Conservation (phyloP, 1,140 invertebrate genomes). For the Drosophila lacertosa region DNA sequence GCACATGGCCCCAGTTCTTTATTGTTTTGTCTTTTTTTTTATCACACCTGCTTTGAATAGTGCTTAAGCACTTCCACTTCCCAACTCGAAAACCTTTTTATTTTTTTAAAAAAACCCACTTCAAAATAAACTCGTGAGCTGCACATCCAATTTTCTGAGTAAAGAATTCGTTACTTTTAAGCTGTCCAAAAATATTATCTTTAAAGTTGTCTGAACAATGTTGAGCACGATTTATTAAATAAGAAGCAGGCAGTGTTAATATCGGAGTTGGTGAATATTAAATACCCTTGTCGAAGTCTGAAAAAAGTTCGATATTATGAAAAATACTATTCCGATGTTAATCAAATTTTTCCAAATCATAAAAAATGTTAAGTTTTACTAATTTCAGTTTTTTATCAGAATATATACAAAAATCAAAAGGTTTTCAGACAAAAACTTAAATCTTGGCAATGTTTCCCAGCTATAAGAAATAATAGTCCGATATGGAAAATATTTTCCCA, state of each 20-base stretch:
- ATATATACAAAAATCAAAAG: too few species aligned
- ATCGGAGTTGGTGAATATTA: neutral
- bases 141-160: slow-evolving; percentile 4
- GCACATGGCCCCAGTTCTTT: slow-evolving; percentile 27
- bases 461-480: too few species aligned
- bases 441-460: too few species aligned
- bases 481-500: too few species aligned
- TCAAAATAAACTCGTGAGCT: slow-evolving; percentile 28
- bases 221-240: slow-evolving; percentile 11
- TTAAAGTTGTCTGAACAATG: slow-evolving; percentile 2
- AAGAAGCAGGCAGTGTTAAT: neutral
- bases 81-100: neutral
- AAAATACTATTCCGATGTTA: too few species aligned
- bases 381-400: too few species aligned
- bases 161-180: slow-evolving; percentile 8
- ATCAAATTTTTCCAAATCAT: too few species aligned
- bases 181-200: slow-evolving; percentile 17
- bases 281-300: too few species aligned
- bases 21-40: slow-evolving; percentile 52
- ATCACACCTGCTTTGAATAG: slow-evolving; percentile 73
- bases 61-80: slow-evolving; percentile 12
- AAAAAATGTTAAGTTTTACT: too few species aligned
- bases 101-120: slow-evolving; percentile 18
- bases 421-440: too few species aligned
- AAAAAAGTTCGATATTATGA: too few species aligned